These are phyloP conservation scores for Chrysopa pallens DNA, from an alignment of 1,140 invertebrate species.

Conservation along the genomic window DNA sequence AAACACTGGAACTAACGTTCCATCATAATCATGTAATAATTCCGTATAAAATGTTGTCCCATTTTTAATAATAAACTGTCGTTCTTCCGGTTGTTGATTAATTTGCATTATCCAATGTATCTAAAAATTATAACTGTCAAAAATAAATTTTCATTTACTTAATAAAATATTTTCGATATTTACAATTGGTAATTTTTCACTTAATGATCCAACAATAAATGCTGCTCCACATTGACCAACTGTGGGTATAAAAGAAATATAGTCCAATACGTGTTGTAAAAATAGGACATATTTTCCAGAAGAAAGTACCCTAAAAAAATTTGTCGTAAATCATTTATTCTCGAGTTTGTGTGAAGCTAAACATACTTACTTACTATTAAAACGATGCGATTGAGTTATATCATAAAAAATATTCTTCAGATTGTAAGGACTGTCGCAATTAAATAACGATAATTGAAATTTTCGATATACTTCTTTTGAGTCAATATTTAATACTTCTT, in stretches of 20 bases:
- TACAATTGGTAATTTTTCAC: not conserved
- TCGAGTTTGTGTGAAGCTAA: not conserved
- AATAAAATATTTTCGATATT: not conserved
- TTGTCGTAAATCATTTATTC: not conserved
- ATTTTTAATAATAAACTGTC: too few species aligned
- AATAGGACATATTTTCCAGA: constrained; percentile 12
- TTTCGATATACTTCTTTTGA: not conserved
- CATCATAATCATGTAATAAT: too few species aligned
- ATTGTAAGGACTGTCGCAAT: not conserved
- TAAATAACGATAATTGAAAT: constrained; percentile 3
- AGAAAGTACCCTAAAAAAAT: constrained; percentile 11
- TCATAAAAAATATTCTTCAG: not conserved
- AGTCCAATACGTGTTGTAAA: constrained; percentile 12
- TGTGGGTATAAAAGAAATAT: constrained; percentile 13
- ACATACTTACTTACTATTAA: not conserved
- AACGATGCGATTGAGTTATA: not conserved
- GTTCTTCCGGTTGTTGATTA: too few species aligned
- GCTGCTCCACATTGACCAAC: constrained; percentile 14
- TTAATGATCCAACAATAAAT: constrained; percentile 11
- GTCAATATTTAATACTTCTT: constrained; percentile 1
- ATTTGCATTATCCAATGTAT: too few species aligned
- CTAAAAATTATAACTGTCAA: too few species aligned
- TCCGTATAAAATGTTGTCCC: too few species aligned
- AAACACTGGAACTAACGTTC: too few species aligned
- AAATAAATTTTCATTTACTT: not conserved